Evolutionary conservation across 37 sponge, comb jelly and placozoan species (phyloP).

Genomic region (Tethya wilhelma): DNA sequence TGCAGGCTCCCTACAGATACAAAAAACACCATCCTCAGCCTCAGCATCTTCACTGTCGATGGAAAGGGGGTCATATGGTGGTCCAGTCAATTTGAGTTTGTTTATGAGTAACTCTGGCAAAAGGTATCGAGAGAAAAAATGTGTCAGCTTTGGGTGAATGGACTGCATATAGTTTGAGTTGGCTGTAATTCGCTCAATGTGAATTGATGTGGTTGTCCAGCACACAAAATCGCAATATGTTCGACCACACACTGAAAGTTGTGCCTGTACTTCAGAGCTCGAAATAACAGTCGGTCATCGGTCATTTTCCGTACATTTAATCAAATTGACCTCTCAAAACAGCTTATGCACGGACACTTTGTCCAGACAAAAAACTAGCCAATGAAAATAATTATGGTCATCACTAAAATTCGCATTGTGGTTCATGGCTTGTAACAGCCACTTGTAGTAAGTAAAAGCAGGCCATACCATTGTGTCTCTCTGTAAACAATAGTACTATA

Average conservation of each 20-base stretch:
- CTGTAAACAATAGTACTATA: too few relatives aligned
- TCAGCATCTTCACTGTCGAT: neutral
- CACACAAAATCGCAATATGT: neutral
- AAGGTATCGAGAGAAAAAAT: neutral
- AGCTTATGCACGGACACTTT: too few relatives aligned
- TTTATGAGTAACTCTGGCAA: neutral
- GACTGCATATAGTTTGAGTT: neutral
- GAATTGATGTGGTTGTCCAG: neutral
- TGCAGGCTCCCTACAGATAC: neutral
- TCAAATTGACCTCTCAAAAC: too few relatives aligned
- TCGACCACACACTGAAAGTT: neutral
- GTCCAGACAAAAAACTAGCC: too few relatives aligned
- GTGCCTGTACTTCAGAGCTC: too few relatives aligned
- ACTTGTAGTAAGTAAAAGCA: too few relatives aligned
- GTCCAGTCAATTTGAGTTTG: conserved; percentile 7
- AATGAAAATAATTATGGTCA: too few relatives aligned
- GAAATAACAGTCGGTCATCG: too few relatives aligned
- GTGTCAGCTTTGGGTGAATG: neutral
- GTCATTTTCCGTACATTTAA: too few relatives aligned
- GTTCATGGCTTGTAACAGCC: too few relatives aligned
- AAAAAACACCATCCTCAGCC: neutral
- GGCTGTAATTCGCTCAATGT: neutral
- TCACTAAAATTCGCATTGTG: too few relatives aligned
- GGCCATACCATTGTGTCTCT: neutral
- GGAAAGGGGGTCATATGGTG: neutral